Conservation (phyloP, 1,140 invertebrate species). For the Anastatus disparis region DNA sequence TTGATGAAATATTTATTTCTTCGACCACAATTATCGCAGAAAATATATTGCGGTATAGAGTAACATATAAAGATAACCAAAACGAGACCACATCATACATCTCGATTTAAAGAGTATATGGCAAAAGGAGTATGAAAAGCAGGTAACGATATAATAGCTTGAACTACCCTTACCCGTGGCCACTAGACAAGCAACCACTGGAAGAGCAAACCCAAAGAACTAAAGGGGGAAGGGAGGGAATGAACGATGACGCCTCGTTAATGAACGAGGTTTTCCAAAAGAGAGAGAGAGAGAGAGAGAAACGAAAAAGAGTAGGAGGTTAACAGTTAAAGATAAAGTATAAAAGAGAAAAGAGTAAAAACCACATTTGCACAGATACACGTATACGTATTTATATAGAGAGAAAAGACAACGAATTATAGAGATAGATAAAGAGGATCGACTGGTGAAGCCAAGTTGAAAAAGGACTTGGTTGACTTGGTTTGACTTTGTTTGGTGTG, state of each 20-base stretch:
- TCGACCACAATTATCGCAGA: no score
- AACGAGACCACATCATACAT: no score
- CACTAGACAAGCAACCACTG: no score
- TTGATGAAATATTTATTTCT: no score
- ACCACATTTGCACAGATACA: no score
- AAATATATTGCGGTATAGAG: no score
- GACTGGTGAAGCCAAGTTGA: background rate
- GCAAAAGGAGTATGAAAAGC: background rate
- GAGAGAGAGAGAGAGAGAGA: background rate
- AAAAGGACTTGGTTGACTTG: slow-evolving; percentile 42
- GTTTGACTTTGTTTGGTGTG: slow-evolving; percentile 61
- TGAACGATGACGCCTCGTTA: slow-evolving; percentile 52
- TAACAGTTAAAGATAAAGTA: no score
- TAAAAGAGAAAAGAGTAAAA: no score
- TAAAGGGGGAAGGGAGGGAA: slow-evolving; percentile 34
- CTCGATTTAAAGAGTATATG: no score
- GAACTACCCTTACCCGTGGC: slow-evolving; percentile 1
- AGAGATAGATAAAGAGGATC: background rate
- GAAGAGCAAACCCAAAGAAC: no score
- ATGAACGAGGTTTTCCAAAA: slow-evolving; percentile 29
- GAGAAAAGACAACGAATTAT: no score
- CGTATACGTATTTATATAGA: background rate
- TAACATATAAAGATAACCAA: no score
- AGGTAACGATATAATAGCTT: slow-evolving; percentile 18
- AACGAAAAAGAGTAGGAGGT: background rate